Base-by-base conservation (phyloP, 2,888 invertebrate species). In the Polylopha cassiicola region DNA sequence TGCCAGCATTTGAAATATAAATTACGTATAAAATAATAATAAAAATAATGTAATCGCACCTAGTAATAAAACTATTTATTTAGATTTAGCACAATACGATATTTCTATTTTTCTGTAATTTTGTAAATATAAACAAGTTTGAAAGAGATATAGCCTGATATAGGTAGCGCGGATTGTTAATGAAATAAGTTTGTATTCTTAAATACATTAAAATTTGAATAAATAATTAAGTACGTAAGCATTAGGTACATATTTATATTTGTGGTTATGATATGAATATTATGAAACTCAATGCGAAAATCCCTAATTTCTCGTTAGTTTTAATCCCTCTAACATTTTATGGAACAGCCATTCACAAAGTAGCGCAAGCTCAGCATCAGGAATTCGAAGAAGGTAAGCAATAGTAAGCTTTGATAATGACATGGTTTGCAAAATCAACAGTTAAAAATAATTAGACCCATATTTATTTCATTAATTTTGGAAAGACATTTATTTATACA, bases 321-420 rank as follows among this genome's bases (percentile, higher is more conserved):
- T n/a, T n/a, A n/a, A n/a, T n/a, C n/a, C n/a, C n/a, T n/a, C n/a
- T n/a, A n/a, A n/a, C n/a, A n/a, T n/a, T n/a, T n/a, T n/a, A n/a
- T n/a, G n/a, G n/a, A 34, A 34, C 21, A 29, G 29, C 29, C 39
- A 24, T 41, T 34, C 34, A 29, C 22, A 29, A 34, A 30, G 34
- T 34, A 6, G 23, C 34, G 8, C 29, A 39, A 28, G 34, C 34
- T n/a, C n/a, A n/a, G 34, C 39, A 29, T 38, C 31, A 20, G 20
- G 24, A 38, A 17, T 23, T 18, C n/a, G n/a, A n/a, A n/a, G n/a
- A n/a, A n/a, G n/a, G n/a, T n/a, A n/a, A n/a, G n/a, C n/a, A n/a
- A n/a, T n/a, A 29, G 23, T 9, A 9, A 24, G 6, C 9, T 7
- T n/a, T n/a, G n/a, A n/a, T n/a, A n/a, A n/a, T n/a, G n/a, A n/a